These are phyloP conservation scores for Pogona vitticeps DNA, from an alignment of 2,113 vertebrate genomes.

Conservation along the genomic window DNA sequence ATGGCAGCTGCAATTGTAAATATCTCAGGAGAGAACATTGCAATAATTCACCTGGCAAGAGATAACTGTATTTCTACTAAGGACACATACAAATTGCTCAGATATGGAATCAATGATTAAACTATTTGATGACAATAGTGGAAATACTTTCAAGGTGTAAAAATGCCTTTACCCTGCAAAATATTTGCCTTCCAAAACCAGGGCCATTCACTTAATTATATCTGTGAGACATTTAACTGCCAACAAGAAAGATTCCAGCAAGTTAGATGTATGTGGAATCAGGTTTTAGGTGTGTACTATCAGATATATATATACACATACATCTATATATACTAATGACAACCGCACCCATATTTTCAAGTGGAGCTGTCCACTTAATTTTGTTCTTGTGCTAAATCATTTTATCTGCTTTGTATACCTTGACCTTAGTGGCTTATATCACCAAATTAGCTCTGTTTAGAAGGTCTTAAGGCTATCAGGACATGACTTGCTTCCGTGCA, in stretches of 20 bases:
- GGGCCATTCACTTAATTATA: not conserved
- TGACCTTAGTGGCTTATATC: too few relatives aligned
- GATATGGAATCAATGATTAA: constrained; percentile 20
- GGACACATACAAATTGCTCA: constrained; percentile 16
- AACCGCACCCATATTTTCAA: too few relatives aligned
- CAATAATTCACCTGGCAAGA: constrained; percentile 26
- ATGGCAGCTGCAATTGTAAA: constrained; percentile 42
- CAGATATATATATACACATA: too few relatives aligned
- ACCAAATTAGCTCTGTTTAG: too few relatives aligned
- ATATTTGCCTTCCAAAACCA: not conserved
- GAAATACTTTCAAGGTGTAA: not conserved
- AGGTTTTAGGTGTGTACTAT: not conserved
- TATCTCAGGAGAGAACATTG: constrained; percentile 25
- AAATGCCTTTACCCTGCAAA: not conserved
- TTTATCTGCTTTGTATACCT: too few relatives aligned
- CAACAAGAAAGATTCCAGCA: not conserved
- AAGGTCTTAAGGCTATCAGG: too few relatives aligned
- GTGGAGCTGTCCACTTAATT: too few relatives aligned
- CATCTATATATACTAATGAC: too few relatives aligned
- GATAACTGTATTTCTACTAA: constrained; percentile 8
- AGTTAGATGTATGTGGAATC: not conserved
- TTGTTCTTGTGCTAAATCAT: too few relatives aligned
- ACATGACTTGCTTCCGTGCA: too few relatives aligned
- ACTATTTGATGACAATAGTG: not conserved
- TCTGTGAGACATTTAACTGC: not conserved